These are phyloP conservation scores for Tachystola acroxantha DNA, from an alignment of 2,888 invertebrate genomes.

Conservation along the genomic window DNA sequence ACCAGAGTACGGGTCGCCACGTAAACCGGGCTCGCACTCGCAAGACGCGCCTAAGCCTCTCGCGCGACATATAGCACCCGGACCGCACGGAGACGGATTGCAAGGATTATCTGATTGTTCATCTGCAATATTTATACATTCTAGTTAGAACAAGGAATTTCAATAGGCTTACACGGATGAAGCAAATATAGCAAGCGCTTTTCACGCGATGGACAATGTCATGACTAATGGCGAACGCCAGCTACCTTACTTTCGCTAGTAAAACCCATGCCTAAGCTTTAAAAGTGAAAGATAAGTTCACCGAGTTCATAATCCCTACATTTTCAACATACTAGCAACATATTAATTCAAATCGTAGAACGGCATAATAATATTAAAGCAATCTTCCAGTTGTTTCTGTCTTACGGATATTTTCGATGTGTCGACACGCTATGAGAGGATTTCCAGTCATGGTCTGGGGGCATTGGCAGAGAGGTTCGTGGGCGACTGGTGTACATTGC, in stretches of 20 bases:
- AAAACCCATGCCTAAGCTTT: slow-evolving; percentile 78
- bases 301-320: slow-evolving; percentile 24
- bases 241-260: slow-evolving; percentile 59
- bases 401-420: slow-evolving; percentile 71
- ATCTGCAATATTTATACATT: slow-evolving; percentile 40
- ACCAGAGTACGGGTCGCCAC: slow-evolving; percentile 86
- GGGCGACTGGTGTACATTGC: slow-evolving; percentile 83
- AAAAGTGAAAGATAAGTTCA: slow-evolving; percentile 59
- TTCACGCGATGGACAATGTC: slow-evolving; percentile 9
- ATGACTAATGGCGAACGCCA: slow-evolving; percentile 18
- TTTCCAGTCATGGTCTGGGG: slow-evolving; percentile 83
- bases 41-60: slow-evolving; percentile 85
- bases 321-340: slow-evolving; percentile 17
- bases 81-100: slow-evolving; percentile 89
- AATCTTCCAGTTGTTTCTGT: slow-evolving; percentile 59
- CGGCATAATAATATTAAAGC: slow-evolving; percentile 24
- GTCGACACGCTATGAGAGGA: slow-evolving; percentile 83
- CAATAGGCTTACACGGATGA: not conserved
- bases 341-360: slow-evolving; percentile 1
- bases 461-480: slow-evolving; percentile 85
- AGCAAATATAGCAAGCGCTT: slow-evolving; percentile 37
- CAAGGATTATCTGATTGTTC: slow-evolving; percentile 83
- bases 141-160: slow-evolving; percentile 9
- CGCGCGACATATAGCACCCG: slow-evolving; percentile 88
- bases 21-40: slow-evolving; percentile 83